Base-by-base conservation (phyloP, 1,140 invertebrate genomes). In the Papilio polyxenes region DNA sequence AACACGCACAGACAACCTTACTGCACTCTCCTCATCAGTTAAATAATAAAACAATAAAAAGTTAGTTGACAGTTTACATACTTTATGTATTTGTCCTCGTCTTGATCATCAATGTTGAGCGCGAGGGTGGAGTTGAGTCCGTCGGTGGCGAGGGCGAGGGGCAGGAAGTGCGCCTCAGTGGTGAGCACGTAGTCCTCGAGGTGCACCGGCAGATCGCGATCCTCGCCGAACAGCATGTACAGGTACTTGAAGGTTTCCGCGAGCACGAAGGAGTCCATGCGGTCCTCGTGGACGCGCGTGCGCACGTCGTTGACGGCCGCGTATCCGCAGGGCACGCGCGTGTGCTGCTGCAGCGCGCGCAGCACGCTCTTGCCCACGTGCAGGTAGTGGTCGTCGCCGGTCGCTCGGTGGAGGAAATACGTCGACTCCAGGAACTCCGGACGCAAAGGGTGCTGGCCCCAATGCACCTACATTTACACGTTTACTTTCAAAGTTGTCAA, bases 381-480 rank as follows among this genome's bases (percentile, higher is more conserved):
- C 74, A 99, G 95, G 93, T 99, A 99, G 94, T 99, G 98, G 83
- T 97, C 97, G 95, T 99, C 99, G 51, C 97, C 97, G 2, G 99
- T 99, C 1, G 99, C 99, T 89, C 97, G 96, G 92, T 99, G 99
- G 8, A 99, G 94, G 90, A 99, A 99, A 91, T 99, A 99, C 0
- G 99, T 99, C 0, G 98, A 99, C 94, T 99, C 99, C 37, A 99
- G 95, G 94, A 99, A 99, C 94, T 99, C 99, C 9, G 99, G 99
- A 78, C 99, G 96, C 3, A 99, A 94, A 9, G 98, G 98, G 95
- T 99, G 98, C 92, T 99, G 98, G 15, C 98, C 98, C 99, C 99
- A 99, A 89, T 99, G 98, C 0, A 99, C 98, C 96, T 98, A 94
- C 81, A 89, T 78, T 81, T 13, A 51, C 10, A 51, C 3, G 4